Evolutionary conservation across 2,113 vertebrate species (phyloP), one percentile per base, ranked within the genome.

Genomic region (Columba livia): DNA sequence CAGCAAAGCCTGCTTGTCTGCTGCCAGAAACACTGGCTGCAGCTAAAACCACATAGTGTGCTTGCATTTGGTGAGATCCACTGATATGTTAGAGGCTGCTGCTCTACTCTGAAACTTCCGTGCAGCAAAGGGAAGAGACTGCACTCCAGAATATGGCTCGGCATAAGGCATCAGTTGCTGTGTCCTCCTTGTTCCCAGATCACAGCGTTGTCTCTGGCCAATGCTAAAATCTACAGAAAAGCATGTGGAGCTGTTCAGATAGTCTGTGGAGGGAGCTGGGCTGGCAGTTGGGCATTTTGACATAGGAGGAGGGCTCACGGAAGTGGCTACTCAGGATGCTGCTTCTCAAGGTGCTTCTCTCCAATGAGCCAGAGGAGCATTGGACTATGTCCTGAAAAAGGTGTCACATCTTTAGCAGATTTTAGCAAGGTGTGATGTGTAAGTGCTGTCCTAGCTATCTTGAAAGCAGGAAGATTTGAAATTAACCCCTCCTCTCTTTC

Each of bases 211-310:
- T 54, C 56, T 62, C 70, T 34, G 15, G 9, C 20, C 19, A n/a
- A 31, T 56, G 57, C 16, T 84, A 60, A 75, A 74, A 75, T 40
- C 26, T 14, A 51, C 1, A 72, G 74, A 71, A 51, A 40, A 50
- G 34, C 44, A 25, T 0, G 7, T 57, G 34, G 25, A 31, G 29
- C 40, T 74, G 48, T 42, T 90, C 58, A 28, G 62, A 20, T 26
- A 54, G 36, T 11, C 61, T 2, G 0, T 56, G 65, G 15, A 56
- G 51, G 60, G 19, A 84, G 56, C 73, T 71, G 44, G 44, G 29
- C 23, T 1, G 1, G 57, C 23, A 67, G 47, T 5, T 0, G 1
- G 6, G 7, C 36, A 3, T 38, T 42, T 24, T 53, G 34, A 89
- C 31, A 6, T 4, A 21, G 42, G 25, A 89, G 38, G 17, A 81